phyloP scores from a whole-genome alignment of 2,113 vertebrate genomes.

The Macrotus californicus region DNA sequence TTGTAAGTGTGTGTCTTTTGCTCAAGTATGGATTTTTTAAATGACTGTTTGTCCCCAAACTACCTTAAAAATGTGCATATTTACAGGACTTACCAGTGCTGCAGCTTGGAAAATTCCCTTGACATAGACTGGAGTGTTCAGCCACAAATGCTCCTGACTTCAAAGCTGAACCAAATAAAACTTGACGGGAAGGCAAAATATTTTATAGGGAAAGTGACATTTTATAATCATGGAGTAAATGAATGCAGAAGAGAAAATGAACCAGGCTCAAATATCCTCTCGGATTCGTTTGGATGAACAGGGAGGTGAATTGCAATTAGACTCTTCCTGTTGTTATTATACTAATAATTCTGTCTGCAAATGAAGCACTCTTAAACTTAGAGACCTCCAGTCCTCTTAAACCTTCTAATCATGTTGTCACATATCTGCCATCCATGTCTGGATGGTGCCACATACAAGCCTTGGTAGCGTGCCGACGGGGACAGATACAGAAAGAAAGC shows the following conservation, averaged over 20 bases:
- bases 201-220: conserved; percentile 66
- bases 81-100: conserved; percentile 24
- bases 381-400: neutral
- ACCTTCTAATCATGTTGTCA: neutral
- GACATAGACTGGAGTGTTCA: conserved; percentile 40
- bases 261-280: conserved; percentile 41
- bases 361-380: neutral
- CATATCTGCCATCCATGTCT: neutral
- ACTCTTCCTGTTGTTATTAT: neutral
- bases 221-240: conserved; percentile 71
- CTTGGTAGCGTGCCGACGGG: neutral
- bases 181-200: conserved; percentile 64
- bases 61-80: conserved; percentile 16
- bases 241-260: conserved; percentile 63
- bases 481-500: neutral
- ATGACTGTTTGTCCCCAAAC: neutral
- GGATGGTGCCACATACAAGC: neutral
- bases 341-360: neutral
- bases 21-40: neutral
- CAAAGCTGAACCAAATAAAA: conserved; percentile 68
- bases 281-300: conserved; percentile 8
- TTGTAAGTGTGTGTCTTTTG: neutral
- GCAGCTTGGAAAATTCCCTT: conserved; percentile 62
- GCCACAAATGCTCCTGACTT: conserved; percentile 29
- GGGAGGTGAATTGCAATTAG: neutral